phyloP scores from a whole-genome alignment of 2,888 invertebrate genomes.

The Pterobdella sp. region DNA sequence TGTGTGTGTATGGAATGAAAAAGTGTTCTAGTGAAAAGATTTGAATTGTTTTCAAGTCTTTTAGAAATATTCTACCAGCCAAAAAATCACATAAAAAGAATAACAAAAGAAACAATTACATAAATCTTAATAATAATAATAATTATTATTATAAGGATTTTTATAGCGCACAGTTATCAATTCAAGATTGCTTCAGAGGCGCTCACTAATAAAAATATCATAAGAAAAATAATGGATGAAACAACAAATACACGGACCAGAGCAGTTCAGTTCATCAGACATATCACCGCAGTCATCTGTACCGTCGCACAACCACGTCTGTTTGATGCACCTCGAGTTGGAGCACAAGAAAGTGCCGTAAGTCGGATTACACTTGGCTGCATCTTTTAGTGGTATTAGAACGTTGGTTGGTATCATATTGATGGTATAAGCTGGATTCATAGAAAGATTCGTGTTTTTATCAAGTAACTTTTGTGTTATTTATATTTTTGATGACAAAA shows the following conservation, averaged over 20 bases:
- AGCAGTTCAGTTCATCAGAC: slow-evolving; percentile 20
- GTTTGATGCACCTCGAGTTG: background rate
- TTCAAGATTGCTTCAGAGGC: too few relatives aligned
- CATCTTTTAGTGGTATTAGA: background rate
- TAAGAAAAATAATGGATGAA: too few relatives aligned
- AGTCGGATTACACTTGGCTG: background rate
- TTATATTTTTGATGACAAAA: background rate
- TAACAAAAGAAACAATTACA: background rate
- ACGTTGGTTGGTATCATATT: too few relatives aligned
- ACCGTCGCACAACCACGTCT: background rate
- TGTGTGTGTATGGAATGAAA: background rate
- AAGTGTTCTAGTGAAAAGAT: too few relatives aligned
- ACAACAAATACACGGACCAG: background rate
- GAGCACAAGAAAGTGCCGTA: background rate
- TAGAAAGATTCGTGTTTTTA: background rate
- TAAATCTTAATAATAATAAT: background rate
- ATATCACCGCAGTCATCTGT: background rate
- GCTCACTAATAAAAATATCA: too few relatives aligned
- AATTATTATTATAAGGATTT: too few relatives aligned
- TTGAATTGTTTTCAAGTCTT: too few relatives aligned
- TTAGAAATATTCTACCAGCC: too few relatives aligned
- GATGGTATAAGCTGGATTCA: too few relatives aligned
- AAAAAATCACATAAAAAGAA: too few relatives aligned
- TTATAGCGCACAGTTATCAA: too few relatives aligned
- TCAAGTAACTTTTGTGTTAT: background rate